Evolutionary conservation across 2,888 invertebrate genomes (phyloP).

Genomic region (Alentia gelatinosa): DNA sequence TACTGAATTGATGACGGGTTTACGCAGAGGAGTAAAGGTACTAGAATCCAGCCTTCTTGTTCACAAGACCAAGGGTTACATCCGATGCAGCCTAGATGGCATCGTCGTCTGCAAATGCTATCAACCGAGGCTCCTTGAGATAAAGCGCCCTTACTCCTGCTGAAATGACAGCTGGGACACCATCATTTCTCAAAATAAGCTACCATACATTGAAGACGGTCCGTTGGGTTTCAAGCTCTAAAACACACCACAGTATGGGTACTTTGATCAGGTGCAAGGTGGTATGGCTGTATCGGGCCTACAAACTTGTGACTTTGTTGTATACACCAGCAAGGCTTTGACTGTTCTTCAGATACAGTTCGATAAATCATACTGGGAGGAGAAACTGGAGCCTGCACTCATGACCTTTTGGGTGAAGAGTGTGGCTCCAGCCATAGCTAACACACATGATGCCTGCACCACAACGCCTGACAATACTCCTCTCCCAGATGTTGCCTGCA

Average conservation of each 20-base stretch:
- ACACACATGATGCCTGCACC: too few species aligned
- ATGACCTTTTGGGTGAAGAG: neutral
- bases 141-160: conserved; percentile 52
- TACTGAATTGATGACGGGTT: neutral
- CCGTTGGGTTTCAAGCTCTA: neutral
- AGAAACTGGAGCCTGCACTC: neutral
- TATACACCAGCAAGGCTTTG: conserved; percentile 45
- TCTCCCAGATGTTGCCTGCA: too few species aligned
- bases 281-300: conserved; percentile 39
- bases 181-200: neutral
- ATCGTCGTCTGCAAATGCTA: conserved; percentile 54
- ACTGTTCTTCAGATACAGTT: neutral
- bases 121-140: conserved; percentile 46
- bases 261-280: conserved; percentile 49
- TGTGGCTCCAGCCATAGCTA: too few species aligned
- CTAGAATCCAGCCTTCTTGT: neutral
- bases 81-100: conserved; percentile 58
- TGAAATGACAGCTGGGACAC: neutral
- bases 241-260: neutral
- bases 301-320: conserved; percentile 34
- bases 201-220: neutral
- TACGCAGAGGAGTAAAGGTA: neutral
- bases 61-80: neutral
- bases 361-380: neutral
- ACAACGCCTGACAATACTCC: too few species aligned